Base-by-base conservation (phyloP, 1,140 invertebrate species). In the Diploscapter pachys region DNA sequence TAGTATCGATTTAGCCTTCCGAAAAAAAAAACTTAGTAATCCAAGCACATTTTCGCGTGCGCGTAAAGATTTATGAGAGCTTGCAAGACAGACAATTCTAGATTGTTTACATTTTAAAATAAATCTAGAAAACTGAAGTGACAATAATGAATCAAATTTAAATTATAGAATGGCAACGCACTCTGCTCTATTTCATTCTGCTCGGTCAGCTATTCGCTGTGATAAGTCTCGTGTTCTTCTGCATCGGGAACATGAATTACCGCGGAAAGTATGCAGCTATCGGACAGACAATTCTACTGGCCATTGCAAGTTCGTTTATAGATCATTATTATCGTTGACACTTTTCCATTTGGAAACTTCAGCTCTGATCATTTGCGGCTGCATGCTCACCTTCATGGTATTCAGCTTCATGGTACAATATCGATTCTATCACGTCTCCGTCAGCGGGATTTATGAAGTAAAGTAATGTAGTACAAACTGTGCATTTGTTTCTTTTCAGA, bases 391-490 rank as follows among this genome's bases (percentile, higher is more conserved):
- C 57, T 78, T 78, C 63, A 70, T 71, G 13, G 77, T 76, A 49
- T 77, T 75, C 70, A 72, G 73, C 6, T 65, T 72, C 52, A 78
- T 78, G 77, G 77, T 78, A n/a, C 73, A 78, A 48, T 78, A 78
- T 13, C 74, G 77, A 13, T 78, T 78, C 75, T 78, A 80, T 61
- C 75, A 77, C 50, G 77, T 78, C 11, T 73, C 70, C 11, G 77
- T 78, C 52, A 72, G 68, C 56, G 77, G 77, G 53, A 78, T 78
- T 51, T 78, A 78, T 63, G 77, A 78, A 54, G 76, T 77, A 52
- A 72, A 48, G 3, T 4, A 55, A 51, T 57, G n/a, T 2, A 31
- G 51, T 63, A 68, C 65, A 11, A 2, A 49, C 57, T 13, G n/a
- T 6, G 5, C 51, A 49, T 55, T 2, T 2, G 5, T 51, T 6